Evolutionary conservation across 53 echinoderm and acorn worm genomes (phyloP).

Genomic region (Crossaster papposus): DNA sequence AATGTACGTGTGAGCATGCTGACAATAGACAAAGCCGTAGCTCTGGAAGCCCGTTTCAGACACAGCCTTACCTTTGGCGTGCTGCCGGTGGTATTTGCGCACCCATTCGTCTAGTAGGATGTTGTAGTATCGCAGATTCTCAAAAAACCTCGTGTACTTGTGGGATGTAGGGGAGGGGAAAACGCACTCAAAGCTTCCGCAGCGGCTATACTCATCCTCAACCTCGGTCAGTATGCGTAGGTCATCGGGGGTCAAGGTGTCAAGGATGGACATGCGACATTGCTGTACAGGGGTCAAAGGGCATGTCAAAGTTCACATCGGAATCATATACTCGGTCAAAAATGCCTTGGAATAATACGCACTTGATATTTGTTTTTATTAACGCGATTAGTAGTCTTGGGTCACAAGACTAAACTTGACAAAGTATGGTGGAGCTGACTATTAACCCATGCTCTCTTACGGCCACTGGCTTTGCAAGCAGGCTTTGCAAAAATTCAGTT

Average conservation of each 20-base stretch:
- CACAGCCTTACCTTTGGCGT: conserved; percentile 73
- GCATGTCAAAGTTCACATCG: background rate
- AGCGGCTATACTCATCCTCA: conserved; percentile 90
- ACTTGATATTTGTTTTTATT: too few relatives aligned
- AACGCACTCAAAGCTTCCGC: conserved; percentile 76
- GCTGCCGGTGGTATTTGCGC: conserved; percentile 77
- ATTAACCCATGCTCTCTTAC: too few relatives aligned
- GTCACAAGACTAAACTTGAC: too few relatives aligned
- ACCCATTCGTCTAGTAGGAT: conserved; percentile 94
- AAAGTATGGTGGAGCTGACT: too few relatives aligned
- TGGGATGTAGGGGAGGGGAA: conserved; percentile 74
- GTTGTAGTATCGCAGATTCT: conserved; percentile 88
- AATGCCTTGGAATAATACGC: too few relatives aligned
- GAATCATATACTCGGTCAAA: background rate
- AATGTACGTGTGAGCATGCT: too few relatives aligned
- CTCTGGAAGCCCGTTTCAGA: too few relatives aligned
- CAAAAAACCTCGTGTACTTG: conserved; percentile 89
- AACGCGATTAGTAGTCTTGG: too few relatives aligned
- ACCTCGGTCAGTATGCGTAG: conserved; percentile 84
- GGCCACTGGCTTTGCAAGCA: too few relatives aligned
- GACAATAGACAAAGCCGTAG: too few relatives aligned
- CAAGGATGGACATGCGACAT: conserved; percentile 93
- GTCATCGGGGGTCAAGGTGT: conserved; percentile 93
- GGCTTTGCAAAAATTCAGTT: too few relatives aligned
- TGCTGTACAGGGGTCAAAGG: conserved; percentile 59